phyloP scores from a whole-genome alignment of 2,888 invertebrate species.

The Perithous albicinctus region DNA sequence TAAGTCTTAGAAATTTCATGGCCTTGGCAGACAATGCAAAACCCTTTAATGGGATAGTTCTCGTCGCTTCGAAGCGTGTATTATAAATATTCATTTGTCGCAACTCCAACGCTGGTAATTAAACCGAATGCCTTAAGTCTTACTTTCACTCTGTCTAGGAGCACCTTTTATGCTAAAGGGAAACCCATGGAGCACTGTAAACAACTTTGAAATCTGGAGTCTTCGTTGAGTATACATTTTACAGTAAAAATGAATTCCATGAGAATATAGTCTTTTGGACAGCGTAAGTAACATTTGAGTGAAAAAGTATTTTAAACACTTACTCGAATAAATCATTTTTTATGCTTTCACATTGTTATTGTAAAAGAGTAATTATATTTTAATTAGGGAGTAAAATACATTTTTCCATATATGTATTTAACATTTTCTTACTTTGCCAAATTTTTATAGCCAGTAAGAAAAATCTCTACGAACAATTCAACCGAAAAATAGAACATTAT shows the following conservation, averaged over 20 bases:
- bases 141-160: not conserved
- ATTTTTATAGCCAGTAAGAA: no score
- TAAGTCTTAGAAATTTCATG: conserved; percentile 33
- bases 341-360: no score
- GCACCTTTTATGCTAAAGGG: not conserved
- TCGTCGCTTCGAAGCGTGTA: conserved; percentile 11
- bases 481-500: no score
- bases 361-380: no score
- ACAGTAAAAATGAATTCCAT: not conserved
- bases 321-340: no score
- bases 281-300: no score
- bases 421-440: no score
- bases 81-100: conserved; percentile 58
- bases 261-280: not conserved
- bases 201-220: not conserved
- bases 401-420: no score
- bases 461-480: no score
- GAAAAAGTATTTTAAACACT: no score
- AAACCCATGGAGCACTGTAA: not conserved
- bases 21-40: not conserved
- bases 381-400: no score
- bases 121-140: not conserved
- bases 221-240: not conserved
- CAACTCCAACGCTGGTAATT: not conserved
- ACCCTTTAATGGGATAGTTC: conserved; percentile 49